Percentiles rank a stretch among this genome's conserved stretches.
Evolutionary conservation across 2,113 vertebrate genomes (phyloP).

Genomic region (Saguinus midas): DNA sequence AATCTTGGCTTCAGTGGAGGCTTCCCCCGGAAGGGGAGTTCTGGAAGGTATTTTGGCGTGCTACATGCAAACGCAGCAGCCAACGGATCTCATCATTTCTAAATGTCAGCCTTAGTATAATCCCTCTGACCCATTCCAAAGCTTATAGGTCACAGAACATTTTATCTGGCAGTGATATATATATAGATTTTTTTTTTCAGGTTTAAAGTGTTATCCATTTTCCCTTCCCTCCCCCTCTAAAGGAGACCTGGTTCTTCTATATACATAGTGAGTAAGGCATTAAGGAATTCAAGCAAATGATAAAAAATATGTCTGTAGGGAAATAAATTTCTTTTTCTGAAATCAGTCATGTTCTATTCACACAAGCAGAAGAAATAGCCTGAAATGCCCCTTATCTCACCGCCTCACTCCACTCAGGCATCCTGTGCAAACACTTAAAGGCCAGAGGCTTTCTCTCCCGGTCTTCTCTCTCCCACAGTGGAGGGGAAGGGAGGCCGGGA

Average conservation of each 20-base stretch:
- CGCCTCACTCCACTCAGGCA: slow-evolving; percentile 59
- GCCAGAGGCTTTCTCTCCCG: neutral
- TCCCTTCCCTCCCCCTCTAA: slow-evolving; percentile 37
- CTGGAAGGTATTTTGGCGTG: slow-evolving; percentile 50
- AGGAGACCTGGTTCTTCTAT: slow-evolving; percentile 52
- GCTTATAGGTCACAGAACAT: slow-evolving; percentile 73
- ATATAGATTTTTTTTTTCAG: neutral
- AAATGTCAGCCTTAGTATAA: slow-evolving; percentile 79
- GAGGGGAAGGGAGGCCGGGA: neutral
- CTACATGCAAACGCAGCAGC: slow-evolving; percentile 62
- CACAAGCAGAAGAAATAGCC: slow-evolving; percentile 66
- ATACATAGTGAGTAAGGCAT: slow-evolving; percentile 59
- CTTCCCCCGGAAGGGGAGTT: neutral
- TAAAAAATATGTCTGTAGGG: slow-evolving; percentile 75
- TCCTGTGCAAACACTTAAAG: slow-evolving; percentile 70
- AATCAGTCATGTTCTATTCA: slow-evolving; percentile 79
- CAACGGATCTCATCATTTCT: slow-evolving; percentile 70
- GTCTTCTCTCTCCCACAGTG: neutral
- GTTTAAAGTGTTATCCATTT: slow-evolving; percentile 68
- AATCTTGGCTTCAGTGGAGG: slow-evolving; percentile 3
- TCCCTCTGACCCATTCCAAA: slow-evolving; percentile 75
- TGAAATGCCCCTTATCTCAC: slow-evolving; percentile 65
- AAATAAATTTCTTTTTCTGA: slow-evolving; percentile 76
- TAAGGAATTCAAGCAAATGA: slow-evolving; percentile 77
- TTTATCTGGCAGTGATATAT: slow-evolving; percentile 69